Base-by-base conservation (phyloP, 2,797 vertebrate species). In the Ceyx erithaca region DNA sequence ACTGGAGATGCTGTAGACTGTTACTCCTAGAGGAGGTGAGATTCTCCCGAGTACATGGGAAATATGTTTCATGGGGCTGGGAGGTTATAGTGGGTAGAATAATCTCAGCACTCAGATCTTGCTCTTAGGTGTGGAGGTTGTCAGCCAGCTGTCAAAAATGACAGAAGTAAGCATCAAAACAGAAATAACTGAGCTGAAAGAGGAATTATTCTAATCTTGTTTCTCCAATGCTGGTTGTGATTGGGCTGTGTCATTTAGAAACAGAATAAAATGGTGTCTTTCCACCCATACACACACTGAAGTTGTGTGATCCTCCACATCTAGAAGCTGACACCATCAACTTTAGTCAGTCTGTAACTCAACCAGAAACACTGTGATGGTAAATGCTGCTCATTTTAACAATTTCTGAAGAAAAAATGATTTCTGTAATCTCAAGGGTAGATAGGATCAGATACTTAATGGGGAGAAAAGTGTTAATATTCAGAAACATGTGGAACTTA, bases 71-170 rank as follows among this genome's bases (percentile, higher is more conserved):
- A 6, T 23, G n/a, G 7, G 7, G 4, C 22, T 75, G n/a, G 6
- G 33, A 61, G 12, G 6, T 49, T 71, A 33, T 2, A 64, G 33
- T 48, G 5, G 14, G 41, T 43, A 43, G n/a, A 79, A 82, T 41
- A 72, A 54, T 46, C 46, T 85, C 41, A 45, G 52, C 41, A 13
- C 4, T 84, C 33, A 66, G 28, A 37, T 41, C 20, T 76, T 89
- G n/a, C 20, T 72, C 59, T 91, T 75, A 45, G 16, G 31, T 19
- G 1, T 45, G 21, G 26, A 75, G 3, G 6, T 40, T 93, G 23
- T 48, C 54, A 68, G n/a, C 11, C 17, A 86, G 20, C 7, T 73
- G 41, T 69, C n/a, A 94, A 89, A 86, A 89, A 52, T 76, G 11
- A n/a, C 49, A 71, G 59, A 90, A 72, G 35, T 54, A 45, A 70